Conservation (phyloP, 1,140 invertebrate genomes). For the Liolophura sinensis region DNA sequence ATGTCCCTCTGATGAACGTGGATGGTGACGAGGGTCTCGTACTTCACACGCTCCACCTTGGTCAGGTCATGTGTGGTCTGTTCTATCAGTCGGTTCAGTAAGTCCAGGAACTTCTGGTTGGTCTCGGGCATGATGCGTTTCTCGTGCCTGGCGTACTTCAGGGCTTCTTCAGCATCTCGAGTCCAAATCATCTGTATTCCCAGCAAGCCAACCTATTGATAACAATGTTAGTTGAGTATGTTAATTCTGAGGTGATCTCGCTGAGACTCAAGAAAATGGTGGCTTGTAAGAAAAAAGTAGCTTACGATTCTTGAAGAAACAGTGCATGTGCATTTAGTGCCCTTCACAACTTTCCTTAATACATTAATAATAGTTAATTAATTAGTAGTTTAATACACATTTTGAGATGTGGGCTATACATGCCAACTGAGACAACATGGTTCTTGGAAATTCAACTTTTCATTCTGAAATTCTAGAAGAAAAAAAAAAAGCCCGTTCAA, state of each 20-base stretch:
- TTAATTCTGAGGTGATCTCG: neutral
- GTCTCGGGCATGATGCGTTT: slow-evolving; percentile 94
- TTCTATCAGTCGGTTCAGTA: slow-evolving; percentile 91
- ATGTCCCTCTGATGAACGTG: slow-evolving; percentile 97
- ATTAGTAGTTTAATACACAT: too few relatives aligned
- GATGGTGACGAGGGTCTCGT: slow-evolving; percentile 95
- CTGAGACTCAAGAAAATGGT: neutral
- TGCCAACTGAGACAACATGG: too few relatives aligned
- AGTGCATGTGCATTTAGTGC: too few relatives aligned
- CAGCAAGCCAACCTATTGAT: slow-evolving; percentile 78
- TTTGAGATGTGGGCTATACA: too few relatives aligned
- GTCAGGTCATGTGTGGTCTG: slow-evolving; percentile 91
- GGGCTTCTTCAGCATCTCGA: slow-evolving; percentile 84
- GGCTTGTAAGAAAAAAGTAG: neutral
- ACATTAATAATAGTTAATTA: too few relatives aligned
- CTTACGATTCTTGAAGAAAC: too few relatives aligned
- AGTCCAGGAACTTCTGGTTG: slow-evolving; percentile 90
- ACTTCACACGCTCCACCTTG: slow-evolving; percentile 90
- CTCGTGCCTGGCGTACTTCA: slow-evolving; percentile 84
- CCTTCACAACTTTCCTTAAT: too few relatives aligned
- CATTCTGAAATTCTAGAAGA: too few relatives aligned
- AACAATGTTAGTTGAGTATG: neutral
- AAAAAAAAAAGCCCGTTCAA: too few relatives aligned
- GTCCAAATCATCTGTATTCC: slow-evolving; percentile 98
- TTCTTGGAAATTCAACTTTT: too few relatives aligned